Base-by-base conservation (phyloP, 2,888 invertebrate genomes). In the Liodrosophila aerea region DNA sequence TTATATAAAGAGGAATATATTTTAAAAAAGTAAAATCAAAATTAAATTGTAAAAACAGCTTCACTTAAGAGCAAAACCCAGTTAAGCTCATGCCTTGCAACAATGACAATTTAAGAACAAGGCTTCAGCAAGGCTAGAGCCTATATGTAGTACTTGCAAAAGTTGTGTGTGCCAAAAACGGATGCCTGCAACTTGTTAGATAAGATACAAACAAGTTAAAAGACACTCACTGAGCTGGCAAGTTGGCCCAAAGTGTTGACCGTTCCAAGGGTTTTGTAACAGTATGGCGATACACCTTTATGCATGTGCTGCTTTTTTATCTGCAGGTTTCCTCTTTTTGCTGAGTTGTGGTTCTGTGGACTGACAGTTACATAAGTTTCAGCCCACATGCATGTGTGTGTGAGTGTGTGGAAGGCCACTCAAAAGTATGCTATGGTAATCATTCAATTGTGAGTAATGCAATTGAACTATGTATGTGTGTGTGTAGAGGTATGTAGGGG, bases 401-500 rank as follows among this genome's bases (percentile, higher is more conserved):
- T 41, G 50, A 16, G 30, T 29, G 43, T 12, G 46, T 39, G 11
- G 7, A 40, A 12, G 7, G 34, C 37, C 56, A 13, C 70, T 64
- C 11, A 54, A 69, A 80, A 58, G 69, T 73, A 45, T 80, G 64
- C 84, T 76, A 70, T 62, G 69, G 13, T 64, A 82, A 64, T 59
- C 60, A 43, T 49, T 82, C 46, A 61, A 50, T 41, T 69, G 75
- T 59, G 63, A 61, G 44, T 70, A 70, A 77, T 68, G 64, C 82
- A 77, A 82, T 77, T 64, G 78, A 65, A 39, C 40, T 52, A 13
- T 8, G 16, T 52, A n/a, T n/a, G n/a, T n/a, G n/a, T n/a, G n/a
- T n/a, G 22, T 22, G 22, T 22, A 22, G 22, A 22, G n/a, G 5
- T 22, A 22, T 22, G 22, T 22, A 22, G 22, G 22, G 5, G 22